A percentile compares a stretch with the other conserved stretches of the same genome.
Conservation (phyloP, 2,888 invertebrate genomes). For the Melipona beecheii region DNA sequence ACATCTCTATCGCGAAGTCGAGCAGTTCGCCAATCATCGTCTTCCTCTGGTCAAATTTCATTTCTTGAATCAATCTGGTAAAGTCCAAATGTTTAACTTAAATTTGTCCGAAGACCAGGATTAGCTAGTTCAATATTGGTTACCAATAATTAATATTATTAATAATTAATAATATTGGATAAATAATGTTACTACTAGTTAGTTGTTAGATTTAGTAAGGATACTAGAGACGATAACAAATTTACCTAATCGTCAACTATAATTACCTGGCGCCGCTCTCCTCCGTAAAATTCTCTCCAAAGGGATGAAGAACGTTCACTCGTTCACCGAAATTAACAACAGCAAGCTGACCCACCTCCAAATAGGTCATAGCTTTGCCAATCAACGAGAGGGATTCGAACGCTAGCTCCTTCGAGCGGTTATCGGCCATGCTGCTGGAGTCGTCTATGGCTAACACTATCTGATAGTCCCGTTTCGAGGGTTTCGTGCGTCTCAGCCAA, state of each 20-base stretch:
- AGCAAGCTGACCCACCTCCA: conserved; percentile 97
- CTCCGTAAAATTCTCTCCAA: conserved; percentile 94
- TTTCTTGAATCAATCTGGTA: conserved; percentile 88
- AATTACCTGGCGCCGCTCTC: conserved; percentile 90
- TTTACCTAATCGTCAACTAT: neutral
- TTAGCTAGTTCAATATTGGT: too few relatives aligned
- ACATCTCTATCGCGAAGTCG: conserved; percentile 90
- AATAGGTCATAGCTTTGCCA: conserved; percentile 92
- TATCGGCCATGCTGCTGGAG: conserved; percentile 96
- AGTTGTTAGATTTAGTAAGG: too few relatives aligned
- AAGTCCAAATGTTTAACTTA: neutral
- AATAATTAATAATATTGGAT: too few relatives aligned
- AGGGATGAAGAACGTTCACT: conserved; percentile 93
- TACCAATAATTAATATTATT: too few relatives aligned
- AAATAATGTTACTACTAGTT: too few relatives aligned
- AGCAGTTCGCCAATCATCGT: conserved; percentile 94
- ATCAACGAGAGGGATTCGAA: conserved; percentile 98
- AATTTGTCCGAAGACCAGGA: too few relatives aligned
- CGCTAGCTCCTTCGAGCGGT: conserved; percentile 94
- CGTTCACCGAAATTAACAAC: conserved; percentile 96
- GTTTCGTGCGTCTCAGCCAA: conserved; percentile 98
- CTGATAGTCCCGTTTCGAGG: conserved; percentile 97
- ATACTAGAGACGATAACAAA: neutral
- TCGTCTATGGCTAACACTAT: conserved; percentile 98
- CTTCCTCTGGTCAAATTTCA: conserved; percentile 95